These are phyloP conservation scores for Palythoa heliodiscus DNA, from an alignment of 92 coral and sea anemone genomes.

Conservation along the genomic window DNA sequence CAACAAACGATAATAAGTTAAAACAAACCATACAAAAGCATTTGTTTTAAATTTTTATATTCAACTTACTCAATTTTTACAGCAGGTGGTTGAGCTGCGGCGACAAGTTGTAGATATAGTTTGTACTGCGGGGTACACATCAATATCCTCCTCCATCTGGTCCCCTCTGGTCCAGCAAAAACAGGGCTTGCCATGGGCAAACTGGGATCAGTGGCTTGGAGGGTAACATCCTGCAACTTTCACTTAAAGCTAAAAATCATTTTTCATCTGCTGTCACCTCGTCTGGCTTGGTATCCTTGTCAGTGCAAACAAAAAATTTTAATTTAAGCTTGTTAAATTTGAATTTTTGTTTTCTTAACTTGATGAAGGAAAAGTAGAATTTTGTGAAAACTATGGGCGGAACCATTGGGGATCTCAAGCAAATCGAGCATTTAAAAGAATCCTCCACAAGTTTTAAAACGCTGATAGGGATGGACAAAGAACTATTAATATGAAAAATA, in stretches of 20 bases:
- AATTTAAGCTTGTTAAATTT: too few relatives aligned
- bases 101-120: background rate
- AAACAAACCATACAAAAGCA: background rate
- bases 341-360: background rate
- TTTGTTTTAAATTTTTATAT: background rate
- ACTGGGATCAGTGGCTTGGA: background rate
- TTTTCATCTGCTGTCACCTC: background rate
- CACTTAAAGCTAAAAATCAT: background rate
- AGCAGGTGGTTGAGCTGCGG: background rate
- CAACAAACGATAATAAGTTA: background rate
- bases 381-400: background rate
- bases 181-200: background rate
- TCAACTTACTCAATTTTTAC: background rate
- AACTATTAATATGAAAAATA: background rate
- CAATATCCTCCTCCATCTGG: background rate
- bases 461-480: conserved; percentile 15
- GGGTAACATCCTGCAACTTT: background rate
- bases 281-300: conserved; percentile 3
- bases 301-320: background rate
- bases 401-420: conserved; percentile 20
- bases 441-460: conserved; percentile 20
- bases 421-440: conserved; percentile 21
- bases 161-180: background rate
- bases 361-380: background rate
- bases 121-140: background rate